These are phyloP conservation scores for Stegastes partitus DNA, from an alignment of 2,113 vertebrate genomes.

Conservation along the genomic window DNA sequence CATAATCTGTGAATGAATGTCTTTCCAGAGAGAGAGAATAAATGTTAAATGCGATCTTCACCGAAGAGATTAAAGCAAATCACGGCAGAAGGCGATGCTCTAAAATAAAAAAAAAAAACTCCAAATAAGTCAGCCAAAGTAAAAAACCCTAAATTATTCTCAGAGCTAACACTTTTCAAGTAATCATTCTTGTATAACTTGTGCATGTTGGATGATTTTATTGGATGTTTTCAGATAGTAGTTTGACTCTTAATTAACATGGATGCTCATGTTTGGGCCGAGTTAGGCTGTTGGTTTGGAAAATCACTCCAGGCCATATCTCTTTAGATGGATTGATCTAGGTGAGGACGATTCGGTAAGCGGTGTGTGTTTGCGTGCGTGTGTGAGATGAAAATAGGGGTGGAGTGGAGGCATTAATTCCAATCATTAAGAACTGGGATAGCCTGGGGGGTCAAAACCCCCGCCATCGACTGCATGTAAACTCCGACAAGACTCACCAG, in stretches of 20 bases:
- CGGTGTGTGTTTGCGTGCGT: slow-evolving; percentile 46
- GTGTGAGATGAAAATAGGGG: slow-evolving; percentile 40
- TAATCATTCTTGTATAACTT: slow-evolving; percentile 52
- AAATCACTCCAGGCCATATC: slow-evolving; percentile 78
- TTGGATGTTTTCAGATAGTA: slow-evolving; percentile 68
- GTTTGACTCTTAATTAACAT: slow-evolving; percentile 75
- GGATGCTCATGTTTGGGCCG: slow-evolving; percentile 71
- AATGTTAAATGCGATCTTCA: slow-evolving; percentile 23
- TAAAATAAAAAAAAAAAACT: slow-evolving; percentile 27
- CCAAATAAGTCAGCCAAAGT: slow-evolving; percentile 41
- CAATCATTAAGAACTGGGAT: slow-evolving; percentile 82
- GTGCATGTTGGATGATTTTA: slow-evolving; percentile 64
- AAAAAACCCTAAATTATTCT: slow-evolving; percentile 66
- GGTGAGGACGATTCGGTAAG: slow-evolving; percentile 70
- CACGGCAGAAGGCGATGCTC: slow-evolving; percentile 13
- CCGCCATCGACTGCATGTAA: slow-evolving; percentile 76
- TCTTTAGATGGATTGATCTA: slow-evolving; percentile 81
- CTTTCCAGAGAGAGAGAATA: neutral
- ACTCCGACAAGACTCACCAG: slow-evolving; percentile 91
- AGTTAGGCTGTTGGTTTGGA: slow-evolving; percentile 63
- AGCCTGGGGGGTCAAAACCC: slow-evolving; percentile 75
- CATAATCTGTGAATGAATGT: slow-evolving; percentile 8
- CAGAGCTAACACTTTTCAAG: slow-evolving; percentile 50
- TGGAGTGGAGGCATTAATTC: slow-evolving; percentile 78
- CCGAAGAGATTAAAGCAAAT: slow-evolving; percentile 31